A percentile compares a stretch with the other conserved stretches of the same genome.
These are phyloP conservation scores for Phocoena sinus DNA, from an alignment of 2,113 vertebrate genomes.

Conservation along the genomic window DNA sequence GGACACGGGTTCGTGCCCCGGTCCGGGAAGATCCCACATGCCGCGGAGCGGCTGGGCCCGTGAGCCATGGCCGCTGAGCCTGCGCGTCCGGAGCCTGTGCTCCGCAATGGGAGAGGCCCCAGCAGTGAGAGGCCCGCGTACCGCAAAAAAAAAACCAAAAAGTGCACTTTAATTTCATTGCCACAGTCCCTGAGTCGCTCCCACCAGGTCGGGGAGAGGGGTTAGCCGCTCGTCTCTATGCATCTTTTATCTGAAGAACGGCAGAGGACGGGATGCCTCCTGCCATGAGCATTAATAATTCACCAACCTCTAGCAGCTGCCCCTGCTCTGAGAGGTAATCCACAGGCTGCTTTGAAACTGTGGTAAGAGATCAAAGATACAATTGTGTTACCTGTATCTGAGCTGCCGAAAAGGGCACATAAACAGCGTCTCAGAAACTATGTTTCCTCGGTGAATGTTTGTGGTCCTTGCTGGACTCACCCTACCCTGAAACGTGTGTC, in stretches of 20 bases:
- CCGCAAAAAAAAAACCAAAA: neutral
- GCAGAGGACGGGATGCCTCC: fast-evolving
- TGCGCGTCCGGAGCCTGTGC: too few species aligned
- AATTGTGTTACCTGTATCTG: neutral
- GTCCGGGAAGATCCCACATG: too few species aligned
- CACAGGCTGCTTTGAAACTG: neutral
- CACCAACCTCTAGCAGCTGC: neutral
- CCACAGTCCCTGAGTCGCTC: neutral
- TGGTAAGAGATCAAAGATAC: neutral
- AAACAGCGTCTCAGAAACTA: fast-evolving
- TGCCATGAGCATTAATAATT: neutral
- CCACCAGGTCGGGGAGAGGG: neutral
- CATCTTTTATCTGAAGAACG: neutral
- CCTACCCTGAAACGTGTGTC: neutral
- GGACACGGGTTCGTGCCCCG: too few species aligned
- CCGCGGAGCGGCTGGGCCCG: too few species aligned
- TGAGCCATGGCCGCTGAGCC: too few species aligned
- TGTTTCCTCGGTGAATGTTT: fast-evolving
- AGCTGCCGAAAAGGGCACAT: neutral
- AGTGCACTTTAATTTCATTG: neutral
- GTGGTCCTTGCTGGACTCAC: neutral
- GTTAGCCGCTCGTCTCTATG: neutral
- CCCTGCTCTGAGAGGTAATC: too few species aligned
- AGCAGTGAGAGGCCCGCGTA: too few species aligned
- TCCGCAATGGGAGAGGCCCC: too few species aligned